Conservation (phyloP, 53 echinoderm and acorn worm species). For the Patiria pectinifera region DNA sequence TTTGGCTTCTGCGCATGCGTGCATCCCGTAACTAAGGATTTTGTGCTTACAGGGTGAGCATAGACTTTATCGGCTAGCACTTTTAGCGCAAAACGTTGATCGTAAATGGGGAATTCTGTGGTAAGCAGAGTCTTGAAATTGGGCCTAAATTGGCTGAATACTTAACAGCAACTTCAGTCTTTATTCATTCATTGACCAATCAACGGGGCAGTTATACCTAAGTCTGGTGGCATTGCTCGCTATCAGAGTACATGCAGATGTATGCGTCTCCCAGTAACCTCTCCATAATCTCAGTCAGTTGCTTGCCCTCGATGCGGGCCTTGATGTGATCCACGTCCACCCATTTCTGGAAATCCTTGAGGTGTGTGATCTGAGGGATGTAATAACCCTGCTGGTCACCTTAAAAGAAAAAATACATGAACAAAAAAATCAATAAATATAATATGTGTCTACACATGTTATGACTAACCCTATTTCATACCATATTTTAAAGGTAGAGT, state of each 20-base stretch:
- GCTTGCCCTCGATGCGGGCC: constrained; percentile 40
- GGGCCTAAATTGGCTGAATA: background rate
- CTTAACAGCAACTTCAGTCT: background rate
- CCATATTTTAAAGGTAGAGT: no score
- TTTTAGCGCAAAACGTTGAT: no score
- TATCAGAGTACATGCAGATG: constrained; percentile 86
- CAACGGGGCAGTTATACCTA: constrained; percentile 6
- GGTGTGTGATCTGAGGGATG: constrained; percentile 85
- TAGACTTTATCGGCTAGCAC: no score
- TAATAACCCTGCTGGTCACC: constrained; percentile 84
- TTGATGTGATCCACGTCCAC: constrained; percentile 41
- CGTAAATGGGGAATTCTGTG: no score
- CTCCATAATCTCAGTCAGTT: constrained; percentile 68
- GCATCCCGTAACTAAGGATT: no score
- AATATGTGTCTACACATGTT: no score
- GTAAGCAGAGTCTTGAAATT: no score
- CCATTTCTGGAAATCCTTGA: constrained; percentile 67
- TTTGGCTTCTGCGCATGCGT: no score
- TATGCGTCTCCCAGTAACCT: constrained; percentile 89
- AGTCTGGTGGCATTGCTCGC: constrained; percentile 7
- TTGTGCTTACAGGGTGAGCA: no score
- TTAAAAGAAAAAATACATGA: background rate
- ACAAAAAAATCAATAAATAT: no score
- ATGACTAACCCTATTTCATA: no score
- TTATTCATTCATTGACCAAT: background rate